Percentiles rank a stretch among this genome's conserved stretches.
phyloP scores from a whole-genome alignment of 1,140 invertebrate species.

The Neotoxoptera formosana region DNA sequence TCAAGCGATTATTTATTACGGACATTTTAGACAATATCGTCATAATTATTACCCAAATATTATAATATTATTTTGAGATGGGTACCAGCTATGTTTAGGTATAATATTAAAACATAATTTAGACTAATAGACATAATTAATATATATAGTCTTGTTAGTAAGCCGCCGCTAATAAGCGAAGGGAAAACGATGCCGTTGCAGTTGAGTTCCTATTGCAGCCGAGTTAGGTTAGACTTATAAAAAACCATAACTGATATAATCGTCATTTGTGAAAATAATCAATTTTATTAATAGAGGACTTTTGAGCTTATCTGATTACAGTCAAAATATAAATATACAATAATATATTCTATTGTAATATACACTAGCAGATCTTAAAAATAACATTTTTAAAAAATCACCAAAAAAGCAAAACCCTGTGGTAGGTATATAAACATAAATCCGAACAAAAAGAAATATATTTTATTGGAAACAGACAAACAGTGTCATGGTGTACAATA shows the following conservation, averaged over 20 bases:
- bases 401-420: not conserved
- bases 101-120: not conserved
- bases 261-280: not conserved
- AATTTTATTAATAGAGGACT: not conserved
- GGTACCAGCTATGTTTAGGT: not conserved
- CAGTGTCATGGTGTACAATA: too few species aligned
- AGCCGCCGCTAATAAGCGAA: not conserved
- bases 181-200: not conserved
- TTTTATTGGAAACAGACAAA: not conserved
- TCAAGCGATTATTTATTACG: not conserved
- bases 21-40: too few species aligned
- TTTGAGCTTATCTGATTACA: not conserved
- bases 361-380: not conserved
- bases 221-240: not conserved
- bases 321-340: not conserved
- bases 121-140: not conserved
- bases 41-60: not conserved
- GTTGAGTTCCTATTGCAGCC: too few species aligned
- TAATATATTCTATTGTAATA: too few species aligned
- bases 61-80: not conserved
- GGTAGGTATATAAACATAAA: not conserved
- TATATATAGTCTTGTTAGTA: not conserved
- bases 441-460: not conserved
- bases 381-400: not conserved
- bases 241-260: not conserved